These are phyloP conservation scores for Penelope pileata DNA, from an alignment of 2,113 vertebrate genomes.

Conservation along the genomic window DNA sequence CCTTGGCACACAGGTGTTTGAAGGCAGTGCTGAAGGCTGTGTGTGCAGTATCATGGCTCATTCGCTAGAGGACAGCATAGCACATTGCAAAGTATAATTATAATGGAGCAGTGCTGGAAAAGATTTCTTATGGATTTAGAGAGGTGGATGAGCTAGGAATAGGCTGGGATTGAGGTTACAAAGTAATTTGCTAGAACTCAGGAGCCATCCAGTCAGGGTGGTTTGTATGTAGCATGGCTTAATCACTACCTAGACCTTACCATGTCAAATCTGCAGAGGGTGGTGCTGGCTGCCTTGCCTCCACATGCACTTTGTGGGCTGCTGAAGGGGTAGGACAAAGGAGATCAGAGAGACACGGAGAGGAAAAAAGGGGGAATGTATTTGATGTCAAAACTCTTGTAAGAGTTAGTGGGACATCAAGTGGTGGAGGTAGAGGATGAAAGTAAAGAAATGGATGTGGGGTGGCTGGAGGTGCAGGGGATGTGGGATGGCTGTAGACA, in stretches of 20 bases:
- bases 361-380: rapidly evolving
- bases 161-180: neutral
- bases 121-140: rapidly evolving
- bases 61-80: conserved; percentile 60
- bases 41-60: neutral
- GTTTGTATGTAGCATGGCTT: neutral
- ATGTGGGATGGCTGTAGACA: neutral
- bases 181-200: neutral
- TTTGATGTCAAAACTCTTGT: neutral
- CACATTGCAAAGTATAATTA: neutral
- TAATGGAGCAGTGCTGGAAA: neutral
- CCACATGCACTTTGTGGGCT: neutral
- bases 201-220: neutral
- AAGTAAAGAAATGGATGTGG: neutral
- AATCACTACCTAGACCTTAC: neutral
- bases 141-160: neutral
- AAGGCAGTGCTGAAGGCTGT: neutral
- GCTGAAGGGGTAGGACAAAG: neutral
- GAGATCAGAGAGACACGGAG: neutral
- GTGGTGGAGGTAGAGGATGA: neutral
- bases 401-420: neutral
- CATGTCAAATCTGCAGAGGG: neutral
- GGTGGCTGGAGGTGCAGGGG: neutral
- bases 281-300: neutral
- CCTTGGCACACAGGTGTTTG: neutral